These are phyloP conservation scores for Cryptotis parvus DNA, from an alignment of 2,113 vertebrate genomes.

Conservation along the genomic window DNA sequence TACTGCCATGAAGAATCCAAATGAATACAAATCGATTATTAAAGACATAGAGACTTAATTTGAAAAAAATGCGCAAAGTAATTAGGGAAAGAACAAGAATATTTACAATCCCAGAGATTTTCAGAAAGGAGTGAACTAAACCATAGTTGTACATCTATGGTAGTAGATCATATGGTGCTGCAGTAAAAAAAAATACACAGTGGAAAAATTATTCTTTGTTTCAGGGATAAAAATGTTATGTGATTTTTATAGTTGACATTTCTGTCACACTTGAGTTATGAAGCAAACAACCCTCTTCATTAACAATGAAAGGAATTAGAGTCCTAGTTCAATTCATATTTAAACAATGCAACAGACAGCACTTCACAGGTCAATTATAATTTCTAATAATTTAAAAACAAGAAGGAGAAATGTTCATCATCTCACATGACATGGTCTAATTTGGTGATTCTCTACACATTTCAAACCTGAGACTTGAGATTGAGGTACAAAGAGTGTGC, in stretches of 20 bases:
- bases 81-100: slow-evolving; percentile 74
- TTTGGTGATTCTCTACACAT: slow-evolving; percentile 74
- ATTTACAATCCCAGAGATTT: slow-evolving; percentile 70
- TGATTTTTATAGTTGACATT: slow-evolving; percentile 77
- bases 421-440: slow-evolving; percentile 59
- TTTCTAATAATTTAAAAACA: slow-evolving; percentile 78
- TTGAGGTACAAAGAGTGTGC: slow-evolving; percentile 44
- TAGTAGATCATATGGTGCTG: slow-evolving; percentile 60
- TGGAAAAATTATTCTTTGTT: slow-evolving; percentile 74
- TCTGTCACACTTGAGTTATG: slow-evolving; percentile 68
- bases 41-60: slow-evolving; percentile 71
- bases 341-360: slow-evolving; percentile 57
- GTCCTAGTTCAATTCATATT: slow-evolving; percentile 16
- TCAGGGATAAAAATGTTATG: slow-evolving; percentile 69
- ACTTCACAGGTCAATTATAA: slow-evolving; percentile 44
- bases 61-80: slow-evolving; percentile 61
- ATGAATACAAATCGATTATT: slow-evolving; percentile 76
- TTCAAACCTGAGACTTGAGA: slow-evolving; percentile 74
- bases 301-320: slow-evolving; percentile 2
- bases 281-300: slow-evolving; percentile 62
- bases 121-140: slow-evolving; percentile 73
- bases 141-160: slow-evolving; percentile 77
- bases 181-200: slow-evolving; percentile 54
- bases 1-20: slow-evolving; percentile 63
- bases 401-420: slow-evolving; percentile 41